Conservation (phyloP, 1,140 invertebrate genomes). For the Drosophila melanica region DNA sequence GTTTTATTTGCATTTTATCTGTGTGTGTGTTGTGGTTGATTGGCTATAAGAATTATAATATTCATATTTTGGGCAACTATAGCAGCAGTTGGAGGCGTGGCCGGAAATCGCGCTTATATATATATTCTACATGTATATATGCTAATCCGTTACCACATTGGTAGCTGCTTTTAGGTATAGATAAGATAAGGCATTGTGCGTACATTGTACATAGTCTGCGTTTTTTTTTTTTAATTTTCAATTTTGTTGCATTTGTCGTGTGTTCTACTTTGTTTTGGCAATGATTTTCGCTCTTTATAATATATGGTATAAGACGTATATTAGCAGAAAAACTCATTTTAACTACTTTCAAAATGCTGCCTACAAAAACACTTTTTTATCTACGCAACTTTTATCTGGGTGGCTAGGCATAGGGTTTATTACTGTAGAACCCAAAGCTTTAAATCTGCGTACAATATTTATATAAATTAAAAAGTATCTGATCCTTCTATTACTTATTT, state of each 20-base stretch:
- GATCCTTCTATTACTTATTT: slow-evolving; percentile 17
- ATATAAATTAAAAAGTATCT: slow-evolving; percentile 59
- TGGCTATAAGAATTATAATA: slow-evolving; percentile 44
- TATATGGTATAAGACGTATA: slow-evolving; percentile 26
- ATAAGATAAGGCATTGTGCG: slow-evolving; percentile 57
- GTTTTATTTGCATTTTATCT: slow-evolving; percentile 35
- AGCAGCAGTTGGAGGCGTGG: slow-evolving; percentile 42
- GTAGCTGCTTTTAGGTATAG: slow-evolving; percentile 38
- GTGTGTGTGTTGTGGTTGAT: slow-evolving; percentile 12
- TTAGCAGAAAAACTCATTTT: slow-evolving; percentile 30
- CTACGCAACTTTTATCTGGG: slow-evolving; percentile 30
- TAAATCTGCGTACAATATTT: slow-evolving; percentile 70
- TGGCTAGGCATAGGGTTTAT: slow-evolving; percentile 17
- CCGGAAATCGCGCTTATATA: slow-evolving; percentile 23
- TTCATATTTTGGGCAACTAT: slow-evolving; percentile 41
- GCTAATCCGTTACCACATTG: slow-evolving; percentile 13
- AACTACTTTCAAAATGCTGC: slow-evolving; percentile 38
- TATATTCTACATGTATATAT: slow-evolving; percentile 16
- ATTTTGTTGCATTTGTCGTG: slow-evolving; percentile 6
- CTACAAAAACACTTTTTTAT: slow-evolving; percentile 28
- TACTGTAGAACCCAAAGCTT: slow-evolving; percentile 65
- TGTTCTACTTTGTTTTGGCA: slow-evolving; percentile 49
- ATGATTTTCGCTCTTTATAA: slow-evolving; percentile 50
- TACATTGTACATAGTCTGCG: slow-evolving; percentile 40
- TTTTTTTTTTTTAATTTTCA: slow-evolving; percentile 9